Evolutionary conservation across 2,888 invertebrate genomes (phyloP), one percentile per base, ranked within the genome.

Genomic region (Acanthococcus lagerstroemiae): DNA sequence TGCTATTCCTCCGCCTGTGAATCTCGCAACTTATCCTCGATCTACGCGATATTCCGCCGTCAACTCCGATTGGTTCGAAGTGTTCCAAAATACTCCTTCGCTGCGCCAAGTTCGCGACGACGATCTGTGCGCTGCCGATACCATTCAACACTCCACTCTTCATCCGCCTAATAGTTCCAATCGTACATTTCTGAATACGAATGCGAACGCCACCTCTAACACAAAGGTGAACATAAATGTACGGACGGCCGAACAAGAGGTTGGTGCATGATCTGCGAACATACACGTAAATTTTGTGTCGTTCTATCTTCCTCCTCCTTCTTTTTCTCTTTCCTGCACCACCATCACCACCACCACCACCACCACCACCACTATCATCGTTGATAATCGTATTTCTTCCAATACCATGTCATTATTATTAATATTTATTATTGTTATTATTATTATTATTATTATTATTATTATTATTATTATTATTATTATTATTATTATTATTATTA

Each of bases 81-180:
- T 72, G 78, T 80, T 55, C 79, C 78, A 71, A 78, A 80, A 70
- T 76, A 78, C 71, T 72, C 80, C 71, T 78, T 80, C 69, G 78
- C 80, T 60, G 65, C 30, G 24, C 19, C 54, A 54, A 37, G 52
- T 58, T 44, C 26, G 37, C 46, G 46, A 56, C 56, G 19, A n/a
- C n/a, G n/a, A n/a, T n/a, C n/a, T n/a, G n/a, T n/a, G n/a, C n/a
- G n/a, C n/a, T n/a, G n/a, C n/a, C n/a, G n/a, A n/a, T n/a, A n/a
- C n/a, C n/a, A n/a, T n/a, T n/a, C n/a, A n/a, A n/a, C n/a, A n/a
- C n/a, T n/a, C n/a, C n/a, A n/a, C n/a, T n/a, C n/a, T n/a, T n/a
- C n/a, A n/a, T n/a, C n/a, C n/a, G n/a, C n/a, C n/a, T n/a, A n/a
- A n/a, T n/a, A n/a, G n/a, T n/a, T n/a, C n/a, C n/a, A n/a, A n/a